A percentile compares a stretch with the other conserved stretches of the same genome.
These are phyloP conservation scores for Pemphigus obesinymphae DNA, from an alignment of 1,140 invertebrate species.

Conservation along the genomic window DNA sequence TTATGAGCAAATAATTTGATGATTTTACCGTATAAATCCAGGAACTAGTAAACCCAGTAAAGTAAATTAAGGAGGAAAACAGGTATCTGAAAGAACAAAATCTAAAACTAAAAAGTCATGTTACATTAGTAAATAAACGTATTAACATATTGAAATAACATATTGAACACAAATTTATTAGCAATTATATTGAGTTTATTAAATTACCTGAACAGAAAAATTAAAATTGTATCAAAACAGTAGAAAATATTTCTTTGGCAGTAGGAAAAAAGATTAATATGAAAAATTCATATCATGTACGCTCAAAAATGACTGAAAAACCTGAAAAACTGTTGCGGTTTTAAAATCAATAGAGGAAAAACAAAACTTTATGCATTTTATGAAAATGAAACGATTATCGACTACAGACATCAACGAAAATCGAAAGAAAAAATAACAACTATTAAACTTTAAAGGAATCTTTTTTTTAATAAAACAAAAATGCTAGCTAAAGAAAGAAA, in stretches of 20 bases:
- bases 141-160: no score
- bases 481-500: neutral
- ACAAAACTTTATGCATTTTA: neutral
- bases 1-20: neutral
- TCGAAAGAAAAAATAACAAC: neutral
- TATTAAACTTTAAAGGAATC: neutral
- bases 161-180: neutral
- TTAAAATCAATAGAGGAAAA: neutral
- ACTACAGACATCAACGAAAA: neutral
- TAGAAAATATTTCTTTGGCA: neutral
- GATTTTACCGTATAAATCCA: neutral
- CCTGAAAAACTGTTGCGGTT: neutral
- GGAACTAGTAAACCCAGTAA: neutral
- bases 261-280: neutral
- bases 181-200: neutral
- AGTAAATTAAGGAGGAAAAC: neutral
- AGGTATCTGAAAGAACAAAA: neutral
- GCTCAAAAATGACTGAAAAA: neutral
- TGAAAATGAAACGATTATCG: neutral
- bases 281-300: neutral
- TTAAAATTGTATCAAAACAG: neutral
- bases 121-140: neutral
- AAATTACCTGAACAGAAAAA: neutral
- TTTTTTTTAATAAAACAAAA: neutral
- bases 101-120: neutral